phyloP scores from a whole-genome alignment of 2,797 vertebrate species.

The Bradypodion pumilum region DNA sequence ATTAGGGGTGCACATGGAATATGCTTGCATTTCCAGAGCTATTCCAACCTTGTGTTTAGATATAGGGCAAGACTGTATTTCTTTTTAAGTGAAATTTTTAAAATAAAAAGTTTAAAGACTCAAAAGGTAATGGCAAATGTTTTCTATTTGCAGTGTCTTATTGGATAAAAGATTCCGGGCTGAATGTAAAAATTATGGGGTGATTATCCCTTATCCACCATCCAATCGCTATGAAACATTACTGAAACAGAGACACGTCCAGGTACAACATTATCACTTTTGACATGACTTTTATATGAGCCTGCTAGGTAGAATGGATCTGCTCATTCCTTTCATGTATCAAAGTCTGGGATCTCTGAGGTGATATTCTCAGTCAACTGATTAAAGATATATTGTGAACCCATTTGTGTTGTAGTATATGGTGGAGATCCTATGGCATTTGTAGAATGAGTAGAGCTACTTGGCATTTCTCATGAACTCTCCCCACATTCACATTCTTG shows the following conservation, averaged over 20 bases:
- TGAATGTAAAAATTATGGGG: constrained; percentile 91
- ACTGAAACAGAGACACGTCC: constrained; percentile 90
- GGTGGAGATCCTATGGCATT: background rate
- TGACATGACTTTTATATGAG: background rate
- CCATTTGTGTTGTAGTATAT: background rate
- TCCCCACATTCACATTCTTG: background rate
- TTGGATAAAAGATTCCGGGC: constrained; percentile 90
- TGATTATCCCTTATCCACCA: constrained; percentile 89
- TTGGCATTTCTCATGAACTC: background rate
- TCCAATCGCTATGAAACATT: constrained; percentile 91
- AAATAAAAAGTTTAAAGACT: background rate
- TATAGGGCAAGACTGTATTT: background rate
- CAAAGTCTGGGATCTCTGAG: background rate
- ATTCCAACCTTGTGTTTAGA: background rate
- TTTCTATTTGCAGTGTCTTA: constrained; percentile 78
- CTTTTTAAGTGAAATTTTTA: background rate
- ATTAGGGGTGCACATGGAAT: background rate
- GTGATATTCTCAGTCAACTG: background rate
- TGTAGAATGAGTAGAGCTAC: background rate
- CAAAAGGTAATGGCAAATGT: background rate
- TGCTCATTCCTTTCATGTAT: background rate
- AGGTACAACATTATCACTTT: constrained; percentile 73
- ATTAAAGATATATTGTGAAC: background rate
- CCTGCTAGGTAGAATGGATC: background rate
- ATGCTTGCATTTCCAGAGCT: background rate